phyloP scores from a whole-genome alignment of 2,113 vertebrate species.

The Callopanchax toddi region DNA sequence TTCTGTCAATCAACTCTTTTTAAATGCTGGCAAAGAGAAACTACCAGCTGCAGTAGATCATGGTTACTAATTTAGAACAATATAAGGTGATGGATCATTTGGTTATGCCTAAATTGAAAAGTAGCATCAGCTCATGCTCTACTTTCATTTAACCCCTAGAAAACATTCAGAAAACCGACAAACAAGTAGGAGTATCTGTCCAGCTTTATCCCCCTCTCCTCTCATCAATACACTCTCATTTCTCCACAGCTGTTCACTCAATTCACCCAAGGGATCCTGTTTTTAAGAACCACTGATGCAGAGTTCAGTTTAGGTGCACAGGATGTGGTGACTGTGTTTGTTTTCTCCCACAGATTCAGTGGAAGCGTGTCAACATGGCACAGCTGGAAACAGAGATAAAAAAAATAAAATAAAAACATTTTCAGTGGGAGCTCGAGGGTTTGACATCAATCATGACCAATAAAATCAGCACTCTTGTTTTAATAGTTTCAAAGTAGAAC shows the following conservation, averaged over 20 bases:
- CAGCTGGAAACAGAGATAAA: constrained; percentile 4
- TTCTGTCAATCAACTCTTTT: too few species aligned
- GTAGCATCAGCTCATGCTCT: not conserved
- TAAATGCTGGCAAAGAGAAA: too few species aligned
- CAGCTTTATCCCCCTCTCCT: not conserved
- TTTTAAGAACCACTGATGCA: constrained; percentile 22
- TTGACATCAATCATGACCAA: constrained; percentile 3
- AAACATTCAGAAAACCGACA: not conserved
- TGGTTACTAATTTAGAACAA: too few species aligned
- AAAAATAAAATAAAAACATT: constrained; percentile 7
- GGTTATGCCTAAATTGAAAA: too few species aligned
- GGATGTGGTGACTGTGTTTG: constrained; percentile 8
- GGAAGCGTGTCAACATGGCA: constrained; percentile 3
- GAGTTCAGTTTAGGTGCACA: not conserved
- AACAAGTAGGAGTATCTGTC: not conserved
- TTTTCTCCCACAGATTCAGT: constrained; percentile 1
- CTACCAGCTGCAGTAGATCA: too few species aligned
- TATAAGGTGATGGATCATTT: too few species aligned
- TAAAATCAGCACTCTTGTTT: constrained; percentile 11
- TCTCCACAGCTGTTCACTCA: not conserved
- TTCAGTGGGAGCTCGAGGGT: constrained; percentile 1
- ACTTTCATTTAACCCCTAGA: not conserved
- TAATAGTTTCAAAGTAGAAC: not conserved
- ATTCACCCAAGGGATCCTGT: constrained; percentile 17
- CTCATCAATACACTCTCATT: not conserved